Conservation (phyloP, 1,140 invertebrate genomes). For the Drosophila sturtevanti region DNA sequence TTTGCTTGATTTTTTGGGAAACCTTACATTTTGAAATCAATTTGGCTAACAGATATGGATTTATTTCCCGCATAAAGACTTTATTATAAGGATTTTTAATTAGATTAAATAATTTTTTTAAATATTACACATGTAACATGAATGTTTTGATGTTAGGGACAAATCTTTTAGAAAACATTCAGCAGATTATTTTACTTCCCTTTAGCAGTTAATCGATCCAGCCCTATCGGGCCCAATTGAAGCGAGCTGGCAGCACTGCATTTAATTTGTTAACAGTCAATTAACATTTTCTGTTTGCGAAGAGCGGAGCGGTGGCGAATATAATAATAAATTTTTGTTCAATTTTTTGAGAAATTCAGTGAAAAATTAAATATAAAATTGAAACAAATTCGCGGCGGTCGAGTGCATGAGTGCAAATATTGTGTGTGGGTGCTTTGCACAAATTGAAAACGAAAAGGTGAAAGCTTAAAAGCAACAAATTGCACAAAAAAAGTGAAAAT, state of each 20-base stretch:
- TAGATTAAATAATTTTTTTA: too few relatives aligned
- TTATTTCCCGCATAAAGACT: too few relatives aligned
- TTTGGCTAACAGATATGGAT: too few relatives aligned
- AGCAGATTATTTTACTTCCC: too few relatives aligned
- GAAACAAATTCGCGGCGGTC: not conserved
- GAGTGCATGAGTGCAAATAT: not conserved
- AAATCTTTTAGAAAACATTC: too few relatives aligned
- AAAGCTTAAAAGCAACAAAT: not conserved
- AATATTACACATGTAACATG: too few relatives aligned
- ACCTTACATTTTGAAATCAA: too few relatives aligned
- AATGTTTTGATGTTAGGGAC: too few relatives aligned
- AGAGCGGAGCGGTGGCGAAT: not conserved
- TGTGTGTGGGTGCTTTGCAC: not conserved
- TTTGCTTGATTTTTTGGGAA: too few relatives aligned
- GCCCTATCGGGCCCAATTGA: not conserved
- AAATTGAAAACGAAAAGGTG: slow-evolving; percentile 1
- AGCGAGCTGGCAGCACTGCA: not conserved
- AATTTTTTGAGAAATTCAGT: not conserved
- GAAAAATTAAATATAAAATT: slow-evolving; percentile 6
- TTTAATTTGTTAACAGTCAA: not conserved
- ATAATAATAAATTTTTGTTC: not conserved
- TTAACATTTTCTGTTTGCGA: not conserved
- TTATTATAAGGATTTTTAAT: too few relatives aligned
- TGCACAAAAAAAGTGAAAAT: slow-evolving; percentile 2
- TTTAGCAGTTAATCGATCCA: not conserved